Evolutionary conservation across 2,888 invertebrate species (phyloP), one percentile per base, ranked within the genome.

Genomic region (Diarsia dahlii): DNA sequence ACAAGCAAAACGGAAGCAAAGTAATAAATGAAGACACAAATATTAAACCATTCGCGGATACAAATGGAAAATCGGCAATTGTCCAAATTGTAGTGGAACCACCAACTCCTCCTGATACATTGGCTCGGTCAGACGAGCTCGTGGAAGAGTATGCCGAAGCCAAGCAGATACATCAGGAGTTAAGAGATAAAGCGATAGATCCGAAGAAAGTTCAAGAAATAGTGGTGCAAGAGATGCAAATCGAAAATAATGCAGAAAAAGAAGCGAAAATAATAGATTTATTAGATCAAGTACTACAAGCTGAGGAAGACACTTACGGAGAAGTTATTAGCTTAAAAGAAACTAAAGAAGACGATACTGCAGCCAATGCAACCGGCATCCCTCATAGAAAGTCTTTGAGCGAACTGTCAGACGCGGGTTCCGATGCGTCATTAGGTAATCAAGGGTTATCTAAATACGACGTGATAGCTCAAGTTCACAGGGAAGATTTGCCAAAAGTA

Each of bases 381-480:
- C 81, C 87, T 34, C 95, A 95, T 62, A 93, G 94, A 82, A 94
- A 95, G 83, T 95, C 96, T 18, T 86, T 95, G 18, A 93, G 95
- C 84, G 95, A 96, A 77, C 82, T 96, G 71, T 96, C 96, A 72
- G 96, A 95, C 87, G 95, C 95, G 28, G 96, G 94, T 34, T 96
- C 96, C 58, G 95, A 96, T 70, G 95, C 94, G 90, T 96, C 96
- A 67, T 87, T 94, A 84, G 93, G 94, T 92, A 94, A 91, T 92
- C 95, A 93, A 88, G 94, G 90, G 62, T 93, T 95, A 93, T 95
- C 96, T 86, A 96, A 97, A 93, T 97, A 97, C 90, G 97, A 97
- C 92, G 97, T 97, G 45, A 94, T 97, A 87, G 97, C 95, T 77
- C 96, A 97, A 92, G 97, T 97, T 20, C 97, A 97, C 87, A 95